Evolutionary conservation across 2,888 invertebrate species (phyloP).

Genomic region (Dorcus parallelipipedus): DNA sequence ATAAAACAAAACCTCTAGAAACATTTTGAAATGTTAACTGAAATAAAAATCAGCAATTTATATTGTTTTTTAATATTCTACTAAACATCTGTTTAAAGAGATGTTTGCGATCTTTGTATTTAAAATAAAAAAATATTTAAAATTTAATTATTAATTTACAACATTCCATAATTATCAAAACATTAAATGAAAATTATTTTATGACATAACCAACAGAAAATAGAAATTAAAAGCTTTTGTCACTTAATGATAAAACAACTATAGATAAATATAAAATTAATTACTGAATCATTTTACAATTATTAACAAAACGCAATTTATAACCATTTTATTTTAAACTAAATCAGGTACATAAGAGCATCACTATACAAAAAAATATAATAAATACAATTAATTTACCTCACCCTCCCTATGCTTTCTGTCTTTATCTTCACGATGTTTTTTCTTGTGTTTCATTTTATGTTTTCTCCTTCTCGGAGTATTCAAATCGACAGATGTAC

Average conservation of each 20-base stretch:
- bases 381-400: constrained; percentile 27
- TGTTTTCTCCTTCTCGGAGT: constrained; percentile 49
- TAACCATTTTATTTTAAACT: not conserved
- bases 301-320: constrained; percentile 1
- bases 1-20: not conserved
- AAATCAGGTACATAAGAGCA: not conserved
- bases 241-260: too few relatives aligned
- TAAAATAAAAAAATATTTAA: too few relatives aligned
- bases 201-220: too few relatives aligned
- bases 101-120: too few relatives aligned
- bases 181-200: too few relatives aligned
- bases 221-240: too few relatives aligned
- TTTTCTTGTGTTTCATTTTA: constrained; percentile 75
- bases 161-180: too few relatives aligned
- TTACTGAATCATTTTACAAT: not conserved
- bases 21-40: not conserved
- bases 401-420: constrained; percentile 44
- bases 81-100: too few relatives aligned
- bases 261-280: constrained; percentile 2
- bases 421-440: constrained; percentile 61
- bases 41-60: not conserved
- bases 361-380: not conserved
- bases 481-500: constrained; percentile 39
- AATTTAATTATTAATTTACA: too few relatives aligned
- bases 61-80: not conserved